phyloP scores from a whole-genome alignment of 2,888 invertebrate genomes.

The Urechis unicinctus region DNA sequence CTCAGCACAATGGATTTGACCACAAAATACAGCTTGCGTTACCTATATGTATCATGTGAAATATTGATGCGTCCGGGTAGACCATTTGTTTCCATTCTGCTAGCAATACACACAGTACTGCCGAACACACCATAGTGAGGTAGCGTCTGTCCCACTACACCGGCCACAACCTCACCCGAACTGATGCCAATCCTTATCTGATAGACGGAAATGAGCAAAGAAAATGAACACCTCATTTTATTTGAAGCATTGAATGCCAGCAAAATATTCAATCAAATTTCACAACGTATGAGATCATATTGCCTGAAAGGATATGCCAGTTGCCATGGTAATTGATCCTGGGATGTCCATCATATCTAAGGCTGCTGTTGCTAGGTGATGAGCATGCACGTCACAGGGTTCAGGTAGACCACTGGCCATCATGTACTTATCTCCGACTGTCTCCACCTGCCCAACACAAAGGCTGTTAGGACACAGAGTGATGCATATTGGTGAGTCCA shows the following conservation, averaged over 20 bases:
- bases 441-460: constrained; percentile 70
- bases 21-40: too few relatives aligned
- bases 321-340: constrained; percentile 16
- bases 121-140: constrained; percentile 46
- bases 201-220: constrained; percentile 1
- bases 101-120: constrained; percentile 45
- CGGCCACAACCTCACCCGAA: constrained; percentile 45
- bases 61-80: constrained; percentile 41
- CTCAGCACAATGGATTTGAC: not conserved
- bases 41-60: constrained; percentile 40
- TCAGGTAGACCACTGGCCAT: constrained; percentile 91
- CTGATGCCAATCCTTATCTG: constrained; percentile 46
- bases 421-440: constrained; percentile 97
- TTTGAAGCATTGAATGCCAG: too few relatives aligned
- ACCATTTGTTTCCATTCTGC: constrained; percentile 43
- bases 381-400: constrained; percentile 80
- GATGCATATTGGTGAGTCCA: too few relatives aligned
- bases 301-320: too few relatives aligned
- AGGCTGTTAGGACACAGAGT: not conserved
- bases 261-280: too few relatives aligned
- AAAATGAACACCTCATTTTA: too few relatives aligned
- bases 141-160: constrained; percentile 45
- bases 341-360: constrained; percentile 27
- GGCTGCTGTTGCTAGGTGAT: constrained; percentile 67
- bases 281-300: too few relatives aligned